phyloP scores from a whole-genome alignment of 2,113 vertebrate genomes.

The Nasalis larvatus region DNA sequence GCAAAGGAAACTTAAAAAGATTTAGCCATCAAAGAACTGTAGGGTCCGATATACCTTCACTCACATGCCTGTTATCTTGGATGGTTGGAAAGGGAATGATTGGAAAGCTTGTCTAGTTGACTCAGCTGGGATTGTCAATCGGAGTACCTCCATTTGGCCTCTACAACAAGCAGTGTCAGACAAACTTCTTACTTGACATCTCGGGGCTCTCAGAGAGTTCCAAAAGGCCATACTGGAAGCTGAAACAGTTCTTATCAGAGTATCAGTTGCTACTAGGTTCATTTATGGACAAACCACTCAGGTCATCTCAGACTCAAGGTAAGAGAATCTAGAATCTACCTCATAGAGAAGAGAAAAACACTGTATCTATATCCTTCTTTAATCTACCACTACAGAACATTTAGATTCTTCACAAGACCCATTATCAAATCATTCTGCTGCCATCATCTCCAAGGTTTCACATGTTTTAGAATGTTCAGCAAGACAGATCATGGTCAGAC shows the following conservation, averaged over 20 bases:
- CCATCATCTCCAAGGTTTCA: background rate
- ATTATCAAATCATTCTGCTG: background rate
- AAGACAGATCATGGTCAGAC: background rate
- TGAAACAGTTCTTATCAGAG: background rate
- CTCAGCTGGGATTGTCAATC: background rate
- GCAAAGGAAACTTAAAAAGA: background rate
- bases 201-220: background rate
- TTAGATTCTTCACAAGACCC: background rate
- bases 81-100: background rate
- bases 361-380: fast-evolving
- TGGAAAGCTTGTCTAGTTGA: background rate
- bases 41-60: background rate
- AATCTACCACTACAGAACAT: background rate
- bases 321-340: fast-evolving
- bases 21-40: background rate
- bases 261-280: background rate
- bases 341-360: background rate
- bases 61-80: background rate
- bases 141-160: background rate
- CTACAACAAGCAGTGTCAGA: background rate
- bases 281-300: background rate
- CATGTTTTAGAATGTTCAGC: background rate
- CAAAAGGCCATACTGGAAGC: background rate
- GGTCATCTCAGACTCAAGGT: background rate
- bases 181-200: background rate